Percentiles rank a stretch among this genome's conserved stretches.
Conservation (phyloP, 2,797 vertebrate species). For the Phyllotis vaccarum region DNA sequence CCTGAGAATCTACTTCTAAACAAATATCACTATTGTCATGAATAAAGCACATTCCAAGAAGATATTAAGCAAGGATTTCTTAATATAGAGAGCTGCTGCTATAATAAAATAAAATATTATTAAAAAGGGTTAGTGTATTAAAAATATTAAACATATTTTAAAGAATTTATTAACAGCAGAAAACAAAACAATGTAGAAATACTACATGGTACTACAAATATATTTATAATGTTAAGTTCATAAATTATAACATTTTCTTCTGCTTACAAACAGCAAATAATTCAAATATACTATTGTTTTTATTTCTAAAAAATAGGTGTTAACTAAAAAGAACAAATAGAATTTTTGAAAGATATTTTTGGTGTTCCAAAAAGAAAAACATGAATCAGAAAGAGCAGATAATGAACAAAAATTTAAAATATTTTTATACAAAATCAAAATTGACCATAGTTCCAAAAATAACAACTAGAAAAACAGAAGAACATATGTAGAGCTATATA, state of each 20-base stretch:
- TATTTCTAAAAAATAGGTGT: not conserved
- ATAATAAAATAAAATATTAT: not conserved
- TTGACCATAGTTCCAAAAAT: conserved; percentile 57
- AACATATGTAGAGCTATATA: conserved; percentile 63
- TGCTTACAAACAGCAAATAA: not conserved
- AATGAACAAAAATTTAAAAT: conserved; percentile 57
- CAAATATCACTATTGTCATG: not conserved
- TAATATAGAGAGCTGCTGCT: not conserved
- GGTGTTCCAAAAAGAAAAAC: not conserved
- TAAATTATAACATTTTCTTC: not conserved
- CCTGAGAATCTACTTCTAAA: not conserved
- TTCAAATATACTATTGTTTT: not conserved
- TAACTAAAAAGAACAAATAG: conserved; percentile 20
- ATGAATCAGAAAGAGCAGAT: conserved; percentile 44
- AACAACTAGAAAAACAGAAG: conserved; percentile 55
- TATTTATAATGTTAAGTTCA: not conserved
- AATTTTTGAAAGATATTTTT: conserved; percentile 16
- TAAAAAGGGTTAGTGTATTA: not conserved
- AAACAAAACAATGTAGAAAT: not conserved
- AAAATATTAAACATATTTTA: not conserved
- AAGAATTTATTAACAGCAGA: not conserved
- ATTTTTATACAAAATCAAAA: conserved; percentile 58
- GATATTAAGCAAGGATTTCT: not conserved
- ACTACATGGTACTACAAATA: not conserved
- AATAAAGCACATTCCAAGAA: not conserved